Base-by-base conservation (phyloP, 2,888 invertebrate species). In the Lithophane semibrunnea region DNA sequence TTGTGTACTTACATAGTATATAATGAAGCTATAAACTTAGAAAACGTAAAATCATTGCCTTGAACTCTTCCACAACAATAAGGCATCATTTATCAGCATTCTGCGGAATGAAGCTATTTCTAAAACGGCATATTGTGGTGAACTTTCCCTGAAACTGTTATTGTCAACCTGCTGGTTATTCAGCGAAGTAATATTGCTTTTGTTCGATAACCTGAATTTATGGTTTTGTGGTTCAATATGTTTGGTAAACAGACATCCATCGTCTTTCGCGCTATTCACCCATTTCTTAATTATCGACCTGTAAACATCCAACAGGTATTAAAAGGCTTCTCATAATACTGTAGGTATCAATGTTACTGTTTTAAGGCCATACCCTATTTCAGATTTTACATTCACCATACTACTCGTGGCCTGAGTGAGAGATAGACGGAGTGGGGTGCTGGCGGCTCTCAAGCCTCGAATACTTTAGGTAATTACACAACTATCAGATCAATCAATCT, bases 91-190 rank as follows among this genome's bases (percentile, higher is more conserved):
- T 80, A 68, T 54, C 71, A 58, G 52, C 56, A 16, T 74, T 82
- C 67, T 71, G 63, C 21, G 61, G 47, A 82, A 76, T 86, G 44
- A 76, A 85, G 86, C 60, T 21, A 76, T 86, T 86, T 69, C 64
- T 37, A 8, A 16, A 82, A 86, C 54, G 9, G 54, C 56, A 7
- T 3, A 61, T 75, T 82, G 82, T 76, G 77, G 86, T 61, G 13
- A 76, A 72, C 86, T 82, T 82, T 82, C 83, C 71, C 29, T 76
- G 44, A n/a, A 82, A 72, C 49, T 37, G 64, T 63, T 64, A 61
- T 69, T 65, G 63, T 56, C 56, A 52, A 37, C 10, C 8, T 13
- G 42, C 21, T 8, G 0, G 21, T 44, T 69, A 70, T 80, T 86
- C 29, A 37, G 13, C 2, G 64, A 72, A 56, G 44, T 56, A 42